Evolutionary conservation across 2,888 invertebrate genomes (phyloP).

Genomic region (Mythimna pallens): DNA sequence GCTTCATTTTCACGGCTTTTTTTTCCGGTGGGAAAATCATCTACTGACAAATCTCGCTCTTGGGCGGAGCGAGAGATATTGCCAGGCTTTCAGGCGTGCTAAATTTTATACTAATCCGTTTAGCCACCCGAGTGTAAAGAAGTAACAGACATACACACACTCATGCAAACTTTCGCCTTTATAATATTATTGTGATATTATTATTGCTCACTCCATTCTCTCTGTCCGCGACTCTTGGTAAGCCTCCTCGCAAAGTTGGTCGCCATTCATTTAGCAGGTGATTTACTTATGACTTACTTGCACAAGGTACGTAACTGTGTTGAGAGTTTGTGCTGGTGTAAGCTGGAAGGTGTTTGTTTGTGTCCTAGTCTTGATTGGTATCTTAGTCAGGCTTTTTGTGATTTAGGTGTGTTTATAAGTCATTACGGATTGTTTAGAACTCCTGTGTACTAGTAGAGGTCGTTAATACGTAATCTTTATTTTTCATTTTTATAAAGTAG

Average conservation of each 20-base stretch:
- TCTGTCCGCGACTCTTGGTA: slow-evolving; percentile 15
- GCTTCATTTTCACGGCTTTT: no score
- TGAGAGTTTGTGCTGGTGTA: slow-evolving; percentile 9
- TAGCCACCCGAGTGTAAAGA: no score
- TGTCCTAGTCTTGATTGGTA: background rate
- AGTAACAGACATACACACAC: no score
- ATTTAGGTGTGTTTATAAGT: background rate
- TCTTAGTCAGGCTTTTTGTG: background rate
- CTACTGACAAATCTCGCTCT: no score
- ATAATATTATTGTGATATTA: no score
- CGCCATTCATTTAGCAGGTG: slow-evolving; percentile 42
- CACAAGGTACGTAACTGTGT: slow-evolving; percentile 24
- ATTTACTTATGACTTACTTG: slow-evolving; percentile 50
- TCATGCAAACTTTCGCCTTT: no score
- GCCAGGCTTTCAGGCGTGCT: no score
- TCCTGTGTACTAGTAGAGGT: background rate
- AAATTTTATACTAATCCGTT: no score
- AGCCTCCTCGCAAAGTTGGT: slow-evolving; percentile 48
- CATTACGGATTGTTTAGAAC: background rate
- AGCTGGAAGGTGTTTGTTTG: slow-evolving; percentile 8
- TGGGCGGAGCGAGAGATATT: no score
- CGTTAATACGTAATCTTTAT: no score
- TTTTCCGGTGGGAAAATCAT: no score
- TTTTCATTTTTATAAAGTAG: no score
- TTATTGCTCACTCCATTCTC: background rate